These are phyloP conservation scores for Drosophila anomelani DNA, from an alignment of 2,888 invertebrate species.

Conservation along the genomic window DNA sequence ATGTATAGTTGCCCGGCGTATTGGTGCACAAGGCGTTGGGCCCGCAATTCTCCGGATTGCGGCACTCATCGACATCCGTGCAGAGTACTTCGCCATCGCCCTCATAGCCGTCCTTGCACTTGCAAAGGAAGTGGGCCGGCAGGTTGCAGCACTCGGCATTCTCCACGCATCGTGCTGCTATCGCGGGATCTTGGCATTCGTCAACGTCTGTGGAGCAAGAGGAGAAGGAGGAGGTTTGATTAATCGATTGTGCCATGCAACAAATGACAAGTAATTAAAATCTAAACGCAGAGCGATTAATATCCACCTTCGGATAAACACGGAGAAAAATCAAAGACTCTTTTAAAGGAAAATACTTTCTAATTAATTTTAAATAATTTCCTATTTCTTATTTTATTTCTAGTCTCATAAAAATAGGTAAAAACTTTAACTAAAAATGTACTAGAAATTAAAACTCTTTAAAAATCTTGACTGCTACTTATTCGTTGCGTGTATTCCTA, in stretches of 20 bases:
- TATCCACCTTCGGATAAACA: constrained; percentile 25
- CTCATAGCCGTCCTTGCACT: constrained; percentile 95
- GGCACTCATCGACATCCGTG: constrained; percentile 95
- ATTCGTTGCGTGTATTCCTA: constrained; percentile 14
- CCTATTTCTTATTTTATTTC: neutral
- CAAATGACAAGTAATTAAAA: constrained; percentile 60
- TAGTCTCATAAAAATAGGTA: neutral
- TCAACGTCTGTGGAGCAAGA: constrained; percentile 90
- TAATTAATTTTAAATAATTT: neutral
- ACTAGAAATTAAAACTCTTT: neutral
- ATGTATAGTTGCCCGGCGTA: constrained; percentile 94
- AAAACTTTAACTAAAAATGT: neutral
- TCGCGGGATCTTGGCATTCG: constrained; percentile 95
- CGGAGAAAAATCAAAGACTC: neutral
- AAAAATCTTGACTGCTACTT: neutral
- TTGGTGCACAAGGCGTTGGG: constrained; percentile 92
- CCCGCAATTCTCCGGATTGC: constrained; percentile 92
- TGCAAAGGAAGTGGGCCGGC: constrained; percentile 97
- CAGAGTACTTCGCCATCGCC: constrained; percentile 96
- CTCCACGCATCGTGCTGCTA: constrained; percentile 93
- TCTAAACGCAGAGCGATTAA: constrained; percentile 24
- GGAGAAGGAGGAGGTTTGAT: constrained; percentile 44
- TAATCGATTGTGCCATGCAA: constrained; percentile 58
- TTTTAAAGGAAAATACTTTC: too few species aligned
- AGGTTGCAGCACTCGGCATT: constrained; percentile 98